Base-by-base conservation (phyloP, 2,888 invertebrate species). In the Blastobasis lacticolella region DNA sequence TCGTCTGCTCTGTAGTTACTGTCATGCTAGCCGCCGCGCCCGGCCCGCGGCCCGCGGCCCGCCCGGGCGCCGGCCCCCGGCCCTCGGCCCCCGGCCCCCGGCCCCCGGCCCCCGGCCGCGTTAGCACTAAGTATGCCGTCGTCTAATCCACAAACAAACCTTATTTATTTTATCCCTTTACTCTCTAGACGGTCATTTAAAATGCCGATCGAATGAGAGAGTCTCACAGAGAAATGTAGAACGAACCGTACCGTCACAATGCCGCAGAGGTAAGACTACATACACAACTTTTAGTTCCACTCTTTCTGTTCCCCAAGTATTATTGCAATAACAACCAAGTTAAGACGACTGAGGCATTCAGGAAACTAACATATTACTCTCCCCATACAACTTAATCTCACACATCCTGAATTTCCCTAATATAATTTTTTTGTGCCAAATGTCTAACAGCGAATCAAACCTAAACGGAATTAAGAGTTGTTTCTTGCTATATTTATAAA, bases 181-280 rank as follows among this genome's bases (percentile, higher is more conserved):
- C 89, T 90, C 91, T 91, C 89, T 91, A 91, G 91, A 91, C 90
- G 90, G 91, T 90, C 90, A 90, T 89, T 90, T 90, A 90, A 89
- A 75, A 89, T 88, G 88, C 89, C 89, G 88, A 87, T 88, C 87
- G 86, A 88, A 75, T 80, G 88, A 88, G 88, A 86, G 87, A 81
- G 79, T 88, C 85, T 85, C 88, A 88, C 83, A 88, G 86, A 86
- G 84, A 84, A 82, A 86, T 88, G 86, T 89, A 88, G 88, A 88
- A 84, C 81, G 83, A 85, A 87, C 82, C 79, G 83, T 85, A 82
- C 78, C 87, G 82, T 81, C 87, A 81, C 81, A 78, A 76, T 84
- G 80, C 71, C 75, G 74, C 74, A 62, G 84, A 88, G 88, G 89
- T 89, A 88, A 89, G 89, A 87, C 74, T 77, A 75, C 77, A 67